Conservation (phyloP, 2,797 vertebrate genomes). For the Falco naumanni region DNA sequence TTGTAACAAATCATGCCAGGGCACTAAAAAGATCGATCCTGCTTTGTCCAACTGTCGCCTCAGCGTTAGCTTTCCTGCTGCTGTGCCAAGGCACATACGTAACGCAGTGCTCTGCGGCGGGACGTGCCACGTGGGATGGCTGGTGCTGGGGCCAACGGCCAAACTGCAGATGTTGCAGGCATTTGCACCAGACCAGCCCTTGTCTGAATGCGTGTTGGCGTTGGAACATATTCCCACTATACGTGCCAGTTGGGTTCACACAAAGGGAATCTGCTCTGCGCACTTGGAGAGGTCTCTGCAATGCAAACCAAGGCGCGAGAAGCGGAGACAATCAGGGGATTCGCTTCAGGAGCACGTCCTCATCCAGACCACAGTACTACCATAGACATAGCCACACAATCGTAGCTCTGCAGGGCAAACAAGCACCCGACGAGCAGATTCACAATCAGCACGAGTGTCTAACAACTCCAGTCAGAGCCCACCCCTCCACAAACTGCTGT, state of each 20-base stretch:
- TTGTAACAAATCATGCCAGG: conserved; percentile 21
- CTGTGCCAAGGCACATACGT: not conserved
- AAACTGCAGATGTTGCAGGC: not conserved
- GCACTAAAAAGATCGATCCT: not conserved
- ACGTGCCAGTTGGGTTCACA: rapidly evolving
- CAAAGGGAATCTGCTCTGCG: not conserved
- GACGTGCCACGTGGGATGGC: not conserved
- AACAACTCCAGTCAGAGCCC: not conserved
- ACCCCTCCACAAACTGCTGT: not conserved
- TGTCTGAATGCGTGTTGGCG: rapidly evolving
- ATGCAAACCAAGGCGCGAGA: not conserved
- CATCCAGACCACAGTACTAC: not conserved
- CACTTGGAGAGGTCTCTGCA: rapidly evolving
- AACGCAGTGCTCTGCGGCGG: rapidly evolving
- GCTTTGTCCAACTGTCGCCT: not conserved
- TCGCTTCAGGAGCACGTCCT: rapidly evolving
- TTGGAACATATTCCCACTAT: not conserved
- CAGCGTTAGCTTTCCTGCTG: not conserved
- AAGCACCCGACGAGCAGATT: rapidly evolving
- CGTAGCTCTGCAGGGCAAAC: not conserved
- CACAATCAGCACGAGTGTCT: rapidly evolving
- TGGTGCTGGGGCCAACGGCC: not conserved
- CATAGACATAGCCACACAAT: rapidly evolving
- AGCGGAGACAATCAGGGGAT: rapidly evolving
- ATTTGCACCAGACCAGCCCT: not conserved